Conservation (phyloP, 2,113 vertebrate genomes). For the Upupa epops region DNA sequence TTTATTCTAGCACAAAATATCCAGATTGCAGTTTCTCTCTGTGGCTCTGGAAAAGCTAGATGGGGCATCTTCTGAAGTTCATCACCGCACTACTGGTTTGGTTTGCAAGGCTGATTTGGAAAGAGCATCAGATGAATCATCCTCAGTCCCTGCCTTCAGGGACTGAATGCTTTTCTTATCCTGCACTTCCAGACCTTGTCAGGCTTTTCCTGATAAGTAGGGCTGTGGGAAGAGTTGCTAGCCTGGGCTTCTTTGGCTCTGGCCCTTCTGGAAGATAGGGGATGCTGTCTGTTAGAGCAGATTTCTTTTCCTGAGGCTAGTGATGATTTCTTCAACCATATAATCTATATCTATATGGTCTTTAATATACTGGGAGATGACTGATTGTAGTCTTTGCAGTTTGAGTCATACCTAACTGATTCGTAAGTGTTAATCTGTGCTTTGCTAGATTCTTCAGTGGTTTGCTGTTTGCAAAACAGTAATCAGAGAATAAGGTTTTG, state of each 20-base stretch:
- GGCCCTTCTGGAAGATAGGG: background rate
- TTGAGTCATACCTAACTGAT: background rate
- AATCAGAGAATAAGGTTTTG: background rate
- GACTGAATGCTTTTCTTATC: background rate
- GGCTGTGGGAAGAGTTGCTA: background rate
- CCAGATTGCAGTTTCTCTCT: background rate
- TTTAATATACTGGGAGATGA: background rate
- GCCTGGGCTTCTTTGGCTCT: background rate
- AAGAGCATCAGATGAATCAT: background rate
- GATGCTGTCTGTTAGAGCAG: background rate
- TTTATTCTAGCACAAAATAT: background rate
- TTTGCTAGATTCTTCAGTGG: background rate
- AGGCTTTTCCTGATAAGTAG: background rate
- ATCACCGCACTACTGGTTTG: background rate
- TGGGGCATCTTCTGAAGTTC: background rate
- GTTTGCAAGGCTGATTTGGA: background rate
- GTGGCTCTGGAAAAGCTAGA: background rate
- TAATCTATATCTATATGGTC: background rate
- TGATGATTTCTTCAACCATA: background rate
- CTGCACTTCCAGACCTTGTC: background rate
- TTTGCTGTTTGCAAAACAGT: background rate
- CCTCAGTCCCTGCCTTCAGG: background rate
- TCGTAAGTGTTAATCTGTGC: background rate
- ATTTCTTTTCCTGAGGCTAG: background rate
- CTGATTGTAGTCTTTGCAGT: background rate